Conservation (phyloP, 2,888 invertebrate species). For the Sarcophaga variegata region DNA sequence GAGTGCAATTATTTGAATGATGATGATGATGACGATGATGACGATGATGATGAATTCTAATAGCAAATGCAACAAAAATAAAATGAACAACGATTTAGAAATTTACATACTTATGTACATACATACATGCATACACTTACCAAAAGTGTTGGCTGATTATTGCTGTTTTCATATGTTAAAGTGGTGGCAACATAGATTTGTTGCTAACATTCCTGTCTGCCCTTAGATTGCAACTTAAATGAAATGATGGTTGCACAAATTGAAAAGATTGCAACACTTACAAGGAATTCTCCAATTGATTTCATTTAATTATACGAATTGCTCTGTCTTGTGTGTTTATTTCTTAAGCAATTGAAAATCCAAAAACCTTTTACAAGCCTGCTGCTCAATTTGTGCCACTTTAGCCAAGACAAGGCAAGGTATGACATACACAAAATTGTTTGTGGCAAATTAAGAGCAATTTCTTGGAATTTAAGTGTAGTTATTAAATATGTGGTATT, state of each 20-base stretch:
- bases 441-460: background rate
- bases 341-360: background rate
- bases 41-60: background rate
- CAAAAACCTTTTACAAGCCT: background rate
- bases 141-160: constrained; percentile 5
- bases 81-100: background rate
- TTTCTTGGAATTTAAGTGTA: background rate
- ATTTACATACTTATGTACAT: no score
- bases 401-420: background rate
- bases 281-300: background rate
- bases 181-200: background rate
- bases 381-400: constrained; percentile 14
- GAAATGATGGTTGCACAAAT: background rate
- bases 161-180: background rate
- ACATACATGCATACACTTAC: background rate
- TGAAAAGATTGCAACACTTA: background rate
- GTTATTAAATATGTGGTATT: background rate
- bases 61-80: background rate
- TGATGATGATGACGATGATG: background rate
- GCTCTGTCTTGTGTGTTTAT: background rate
- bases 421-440: background rate
- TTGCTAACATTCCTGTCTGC: background rate
- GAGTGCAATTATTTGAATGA: constrained; percentile 41
- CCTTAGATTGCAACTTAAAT: constrained; percentile 1
- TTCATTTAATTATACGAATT: constrained; percentile 17